These are phyloP conservation scores for Monodelphis domestica DNA, from an alignment of 2,797 vertebrate species.

Conservation along the genomic window DNA sequence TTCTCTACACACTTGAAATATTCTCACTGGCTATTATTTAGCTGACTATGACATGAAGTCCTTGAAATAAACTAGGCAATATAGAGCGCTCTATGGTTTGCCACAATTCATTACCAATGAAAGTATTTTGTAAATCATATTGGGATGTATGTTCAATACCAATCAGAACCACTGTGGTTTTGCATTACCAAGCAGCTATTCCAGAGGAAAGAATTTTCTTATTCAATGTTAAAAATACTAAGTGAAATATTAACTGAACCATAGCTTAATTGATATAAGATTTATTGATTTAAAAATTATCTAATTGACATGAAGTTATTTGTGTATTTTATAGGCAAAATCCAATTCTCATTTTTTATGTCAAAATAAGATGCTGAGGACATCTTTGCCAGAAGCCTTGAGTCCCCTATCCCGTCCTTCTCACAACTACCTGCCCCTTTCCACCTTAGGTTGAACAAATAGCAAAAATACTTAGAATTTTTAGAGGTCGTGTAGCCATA, in stretches of 20 bases:
- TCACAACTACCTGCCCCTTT: not conserved
- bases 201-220: not conserved
- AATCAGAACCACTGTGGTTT: slow-evolving; percentile 21
- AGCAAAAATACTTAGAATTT: slow-evolving; percentile 39
- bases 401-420: not conserved
- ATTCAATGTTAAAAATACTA: slow-evolving; percentile 20
- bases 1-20: slow-evolving; percentile 28
- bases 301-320: not conserved
- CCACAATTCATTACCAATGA: slow-evolving; percentile 14
- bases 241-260: slow-evolving; percentile 2
- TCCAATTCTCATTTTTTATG: not conserved
- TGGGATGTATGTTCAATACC: not conserved
- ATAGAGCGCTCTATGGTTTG: slow-evolving; percentile 1
- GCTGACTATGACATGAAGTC: not conserved
- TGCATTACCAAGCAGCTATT: slow-evolving; percentile 43
- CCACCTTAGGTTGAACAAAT: slow-evolving; percentile 18
- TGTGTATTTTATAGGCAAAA: slow-evolving; percentile 20
- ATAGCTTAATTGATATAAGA: not conserved
- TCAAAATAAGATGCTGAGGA: not conserved
- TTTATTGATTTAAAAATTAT: slow-evolving; percentile 35
- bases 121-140: slow-evolving; percentile 24
- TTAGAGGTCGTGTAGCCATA: slow-evolving; percentile 10
- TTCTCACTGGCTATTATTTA: slow-evolving; percentile 26
- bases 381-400: not conserved
- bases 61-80: slow-evolving; percentile 42